Conservation (phyloP, 2,888 invertebrate genomes). For the Rhagonycha fulva region DNA sequence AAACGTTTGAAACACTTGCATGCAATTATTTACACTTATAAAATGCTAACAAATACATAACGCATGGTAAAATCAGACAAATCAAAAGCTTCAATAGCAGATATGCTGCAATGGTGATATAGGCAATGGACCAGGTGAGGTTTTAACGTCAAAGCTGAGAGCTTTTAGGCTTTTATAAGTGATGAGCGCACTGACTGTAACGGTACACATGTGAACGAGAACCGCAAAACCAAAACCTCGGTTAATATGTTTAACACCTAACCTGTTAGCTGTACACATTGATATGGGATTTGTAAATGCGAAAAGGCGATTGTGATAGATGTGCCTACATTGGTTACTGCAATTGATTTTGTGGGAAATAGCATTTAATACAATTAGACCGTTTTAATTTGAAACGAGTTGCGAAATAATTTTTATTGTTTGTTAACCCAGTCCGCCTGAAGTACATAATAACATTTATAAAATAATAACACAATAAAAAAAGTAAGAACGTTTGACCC, state of each 20-base stretch:
- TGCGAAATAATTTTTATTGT: neutral
- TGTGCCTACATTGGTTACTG: slow-evolving; percentile 49
- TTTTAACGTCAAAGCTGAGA: slow-evolving; percentile 3
- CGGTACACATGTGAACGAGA: slow-evolving; percentile 46
- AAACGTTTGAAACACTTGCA: neutral
- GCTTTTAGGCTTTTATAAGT: slow-evolving; percentile 18
- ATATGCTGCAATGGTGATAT: slow-evolving; percentile 44
- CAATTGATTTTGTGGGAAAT: slow-evolving; percentile 47
- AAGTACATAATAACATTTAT: neutral
- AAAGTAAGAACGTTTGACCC: neutral
- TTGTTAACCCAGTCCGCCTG: neutral
- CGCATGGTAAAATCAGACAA: slow-evolving; percentile 41
- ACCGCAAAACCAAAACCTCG: slow-evolving; percentile 49
- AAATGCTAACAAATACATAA: slow-evolving; percentile 20
- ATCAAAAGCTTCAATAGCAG: slow-evolving; percentile 51
- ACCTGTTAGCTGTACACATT: slow-evolving; percentile 46
- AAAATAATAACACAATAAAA: neutral
- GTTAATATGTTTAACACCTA: slow-evolving; percentile 56
- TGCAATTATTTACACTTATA: slow-evolving; percentile 13
- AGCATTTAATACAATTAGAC: neutral
- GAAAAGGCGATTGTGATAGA: slow-evolving; percentile 45
- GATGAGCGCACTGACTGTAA: slow-evolving; percentile 37
- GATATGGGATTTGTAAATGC: slow-evolving; percentile 43
- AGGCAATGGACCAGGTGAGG: slow-evolving; percentile 38
- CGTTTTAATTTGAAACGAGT: neutral